Conservation (phyloP, 2,113 vertebrate genomes). For the Mustela lutreola region DNA sequence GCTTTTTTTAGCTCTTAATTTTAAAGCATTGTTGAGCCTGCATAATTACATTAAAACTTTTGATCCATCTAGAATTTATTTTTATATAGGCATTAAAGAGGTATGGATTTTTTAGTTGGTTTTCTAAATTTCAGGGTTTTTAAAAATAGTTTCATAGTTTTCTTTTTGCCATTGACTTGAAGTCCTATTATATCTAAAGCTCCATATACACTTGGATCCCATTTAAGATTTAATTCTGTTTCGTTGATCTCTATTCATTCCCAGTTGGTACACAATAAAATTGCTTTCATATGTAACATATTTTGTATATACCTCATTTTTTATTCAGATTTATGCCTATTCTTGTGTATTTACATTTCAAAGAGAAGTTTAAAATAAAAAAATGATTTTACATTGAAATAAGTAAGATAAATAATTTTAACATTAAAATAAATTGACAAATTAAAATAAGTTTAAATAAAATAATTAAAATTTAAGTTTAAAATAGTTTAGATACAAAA, state of each 20-base stretch:
- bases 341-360: not conserved
- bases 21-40: no score
- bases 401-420: not conserved
- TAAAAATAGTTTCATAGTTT: not conserved
- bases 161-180: not conserved
- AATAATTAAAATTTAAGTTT: not conserved
- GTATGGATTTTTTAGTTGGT: not conserved
- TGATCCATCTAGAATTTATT: not conserved
- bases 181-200: no score
- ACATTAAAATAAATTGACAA: not conserved
- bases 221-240: not conserved
- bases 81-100: not conserved
- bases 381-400: not conserved
- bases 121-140: not conserved
- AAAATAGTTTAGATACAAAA: not conserved
- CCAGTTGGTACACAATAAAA: not conserved
- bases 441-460: not conserved
- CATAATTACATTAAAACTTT: not conserved
- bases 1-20: not conserved
- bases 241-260: not conserved
- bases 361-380: not conserved
- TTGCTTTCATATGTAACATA: not conserved
- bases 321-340: not conserved
- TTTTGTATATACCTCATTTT: not conserved
- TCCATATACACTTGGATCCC: no score